A percentile compares a stretch with the other conserved stretches of the same genome.
Conservation (phyloP, 53 echinoderm and acorn worm genomes). For the Luidia sarsii region DNA sequence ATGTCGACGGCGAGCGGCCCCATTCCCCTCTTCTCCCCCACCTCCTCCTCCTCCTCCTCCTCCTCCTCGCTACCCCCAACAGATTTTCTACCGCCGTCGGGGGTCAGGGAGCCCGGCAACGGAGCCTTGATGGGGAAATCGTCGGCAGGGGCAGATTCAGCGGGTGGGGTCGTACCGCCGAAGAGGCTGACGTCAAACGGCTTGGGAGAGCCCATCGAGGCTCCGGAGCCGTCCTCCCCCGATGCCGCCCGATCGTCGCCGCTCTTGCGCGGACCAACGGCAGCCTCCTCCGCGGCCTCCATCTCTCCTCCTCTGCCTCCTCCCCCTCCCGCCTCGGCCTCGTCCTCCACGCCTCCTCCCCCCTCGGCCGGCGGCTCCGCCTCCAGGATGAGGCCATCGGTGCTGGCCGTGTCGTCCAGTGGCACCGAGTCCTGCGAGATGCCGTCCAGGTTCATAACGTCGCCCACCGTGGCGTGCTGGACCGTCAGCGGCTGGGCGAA, state of each 20-base stretch:
- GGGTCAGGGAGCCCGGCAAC: not conserved
- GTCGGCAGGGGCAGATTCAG: slow-evolving; percentile 4
- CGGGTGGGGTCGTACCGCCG: slow-evolving; percentile 24
- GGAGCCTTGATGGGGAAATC: slow-evolving; percentile 58
- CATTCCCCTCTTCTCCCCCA: not conserved
- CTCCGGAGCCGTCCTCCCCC: not conserved
- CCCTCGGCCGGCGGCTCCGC: slow-evolving; percentile 2
- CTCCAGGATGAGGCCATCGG: not conserved
- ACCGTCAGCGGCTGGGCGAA: slow-evolving; percentile 1
- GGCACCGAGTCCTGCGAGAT: slow-evolving; percentile 39
- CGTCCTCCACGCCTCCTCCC: too few relatives aligned
- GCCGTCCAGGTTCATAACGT: slow-evolving; percentile 42
- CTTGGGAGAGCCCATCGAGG: slow-evolving; percentile 57
- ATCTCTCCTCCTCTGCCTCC: too few relatives aligned
- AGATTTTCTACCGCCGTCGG: not conserved
- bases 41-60: not conserved
- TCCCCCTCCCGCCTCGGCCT: too few relatives aligned
- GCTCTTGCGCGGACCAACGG: too few relatives aligned
- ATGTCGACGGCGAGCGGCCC: not conserved
- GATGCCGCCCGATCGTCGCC: not conserved
- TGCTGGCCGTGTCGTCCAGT: slow-evolving; percentile 25
- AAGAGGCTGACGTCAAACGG: slow-evolving; percentile 90
- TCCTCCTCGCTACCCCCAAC: too few relatives aligned
- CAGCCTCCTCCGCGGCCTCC: not conserved
- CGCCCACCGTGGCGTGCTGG: slow-evolving; percentile 23